Conservation (phyloP, 2,113 vertebrate genomes). For the Raja brachyura region DNA sequence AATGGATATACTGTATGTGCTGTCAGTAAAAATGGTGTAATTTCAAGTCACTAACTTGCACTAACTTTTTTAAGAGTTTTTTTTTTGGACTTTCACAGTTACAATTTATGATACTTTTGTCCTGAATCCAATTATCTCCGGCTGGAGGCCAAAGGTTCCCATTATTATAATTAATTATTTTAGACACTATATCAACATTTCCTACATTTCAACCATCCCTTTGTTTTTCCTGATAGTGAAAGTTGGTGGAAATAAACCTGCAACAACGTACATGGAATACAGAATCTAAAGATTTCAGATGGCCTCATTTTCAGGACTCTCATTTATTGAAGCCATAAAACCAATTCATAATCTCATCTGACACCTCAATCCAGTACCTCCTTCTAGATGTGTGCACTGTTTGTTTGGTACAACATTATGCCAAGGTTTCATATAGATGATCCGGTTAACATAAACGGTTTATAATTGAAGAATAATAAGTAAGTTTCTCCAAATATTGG, state of each 20-base stretch:
- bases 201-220: neutral
- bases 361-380: neutral
- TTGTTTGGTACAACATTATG: neutral
- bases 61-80: neutral
- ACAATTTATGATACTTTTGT: neutral
- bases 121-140: neutral
- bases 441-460: neutral
- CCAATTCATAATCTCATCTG: neutral
- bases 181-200: neutral
- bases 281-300: neutral
- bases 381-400: neutral
- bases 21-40: neutral
- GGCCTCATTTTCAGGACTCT: neutral
- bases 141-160: neutral
- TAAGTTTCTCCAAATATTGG: neutral
- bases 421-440: neutral
- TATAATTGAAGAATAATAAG: neutral
- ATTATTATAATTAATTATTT: neutral
- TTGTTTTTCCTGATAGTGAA: neutral
- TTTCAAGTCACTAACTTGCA: neutral
- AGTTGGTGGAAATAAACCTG: no score
- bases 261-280: neutral
- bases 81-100: neutral
- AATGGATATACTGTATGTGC: neutral
- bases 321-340: neutral